These are phyloP conservation scores for Achroia grisella DNA, from an alignment of 1,140 invertebrate genomes.

Conservation along the genomic window DNA sequence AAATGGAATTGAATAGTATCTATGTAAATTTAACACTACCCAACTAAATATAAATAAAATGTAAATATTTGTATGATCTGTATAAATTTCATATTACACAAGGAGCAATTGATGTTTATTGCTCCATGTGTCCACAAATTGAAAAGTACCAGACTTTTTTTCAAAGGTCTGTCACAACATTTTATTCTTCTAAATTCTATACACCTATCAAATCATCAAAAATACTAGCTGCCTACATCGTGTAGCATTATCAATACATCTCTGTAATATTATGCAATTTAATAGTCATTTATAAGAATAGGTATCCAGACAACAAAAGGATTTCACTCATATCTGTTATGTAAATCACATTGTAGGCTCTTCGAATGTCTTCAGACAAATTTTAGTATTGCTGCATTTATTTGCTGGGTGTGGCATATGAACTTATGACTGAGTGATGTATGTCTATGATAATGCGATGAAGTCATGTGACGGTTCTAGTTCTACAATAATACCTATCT, in stretches of 20 bases:
- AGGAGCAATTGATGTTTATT: no score
- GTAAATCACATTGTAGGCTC: conserved; percentile 46
- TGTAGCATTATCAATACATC: conserved; percentile 21
- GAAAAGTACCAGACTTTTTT: no score
- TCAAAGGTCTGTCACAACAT: no score
- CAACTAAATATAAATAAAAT: no score
- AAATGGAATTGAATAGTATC: no score
- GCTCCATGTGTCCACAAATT: no score
- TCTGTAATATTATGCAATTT: conserved; percentile 36
- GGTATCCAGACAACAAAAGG: conserved; percentile 57
- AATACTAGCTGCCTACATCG: conserved; percentile 9
- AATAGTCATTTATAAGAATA: conserved; percentile 45
- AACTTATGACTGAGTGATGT: conserved; percentile 26
- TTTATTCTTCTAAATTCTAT: no score
- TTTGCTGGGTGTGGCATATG: conserved; percentile 34
- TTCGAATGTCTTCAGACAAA: conserved; percentile 42
- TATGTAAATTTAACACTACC: no score
- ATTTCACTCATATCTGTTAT: conserved; percentile 55
- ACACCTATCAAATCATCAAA: conserved; percentile 1
- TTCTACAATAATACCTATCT: no score
- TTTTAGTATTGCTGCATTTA: conserved; percentile 38
- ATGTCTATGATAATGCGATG: conserved; percentile 43
- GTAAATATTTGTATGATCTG: no score
- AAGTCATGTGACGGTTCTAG: conserved; percentile 38
- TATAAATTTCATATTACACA: no score